Percentiles rank a stretch among this genome's conserved stretches.
phyloP scores from a whole-genome alignment of 2,113 vertebrate genomes.

The Anguilla rostrata region DNA sequence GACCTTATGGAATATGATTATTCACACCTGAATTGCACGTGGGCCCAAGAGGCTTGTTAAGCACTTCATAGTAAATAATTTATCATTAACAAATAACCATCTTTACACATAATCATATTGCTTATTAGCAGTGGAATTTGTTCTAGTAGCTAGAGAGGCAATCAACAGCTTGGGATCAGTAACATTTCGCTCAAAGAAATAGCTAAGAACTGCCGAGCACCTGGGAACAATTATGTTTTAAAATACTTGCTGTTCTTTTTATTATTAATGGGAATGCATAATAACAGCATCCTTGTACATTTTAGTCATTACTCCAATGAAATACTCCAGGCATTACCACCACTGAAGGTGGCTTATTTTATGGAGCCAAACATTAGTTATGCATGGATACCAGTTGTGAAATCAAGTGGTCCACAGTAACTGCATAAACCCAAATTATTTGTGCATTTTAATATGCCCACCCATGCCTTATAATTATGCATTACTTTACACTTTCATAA shows the following conservation, averaged over 20 bases:
- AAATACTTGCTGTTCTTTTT: constrained; percentile 12
- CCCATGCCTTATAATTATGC: constrained; percentile 97
- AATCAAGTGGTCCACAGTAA: constrained; percentile 66
- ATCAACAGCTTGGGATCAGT: constrained; percentile 35
- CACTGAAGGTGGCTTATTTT: constrained; percentile 22
- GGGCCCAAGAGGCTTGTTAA: constrained; percentile 67
- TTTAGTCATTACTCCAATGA: not conserved
- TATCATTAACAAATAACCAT: constrained; percentile 64
- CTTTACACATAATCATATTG: constrained; percentile 40
- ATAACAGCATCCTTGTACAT: constrained; percentile 12
- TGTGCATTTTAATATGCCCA: constrained; percentile 94
- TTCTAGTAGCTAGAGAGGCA: constrained; percentile 48
- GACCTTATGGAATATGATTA: constrained; percentile 82
- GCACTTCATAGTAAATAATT: constrained; percentile 68
- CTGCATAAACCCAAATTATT: constrained; percentile 90
- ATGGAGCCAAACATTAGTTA: constrained; percentile 55
- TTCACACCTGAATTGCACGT: constrained; percentile 74
- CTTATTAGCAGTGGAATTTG: constrained; percentile 44
- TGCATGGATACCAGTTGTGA: constrained; percentile 61
- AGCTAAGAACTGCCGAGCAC: not conserved
- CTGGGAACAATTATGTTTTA: not conserved
- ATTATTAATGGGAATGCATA: not conserved
- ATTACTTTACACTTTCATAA: constrained; percentile 97
- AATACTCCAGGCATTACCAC: constrained; percentile 7
- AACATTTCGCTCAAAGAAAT: not conserved